Percentiles rank a stretch among this genome's conserved stretches.
Evolutionary conservation across 2,113 vertebrate genomes (phyloP).

Genomic region (Colaptes auratus): DNA sequence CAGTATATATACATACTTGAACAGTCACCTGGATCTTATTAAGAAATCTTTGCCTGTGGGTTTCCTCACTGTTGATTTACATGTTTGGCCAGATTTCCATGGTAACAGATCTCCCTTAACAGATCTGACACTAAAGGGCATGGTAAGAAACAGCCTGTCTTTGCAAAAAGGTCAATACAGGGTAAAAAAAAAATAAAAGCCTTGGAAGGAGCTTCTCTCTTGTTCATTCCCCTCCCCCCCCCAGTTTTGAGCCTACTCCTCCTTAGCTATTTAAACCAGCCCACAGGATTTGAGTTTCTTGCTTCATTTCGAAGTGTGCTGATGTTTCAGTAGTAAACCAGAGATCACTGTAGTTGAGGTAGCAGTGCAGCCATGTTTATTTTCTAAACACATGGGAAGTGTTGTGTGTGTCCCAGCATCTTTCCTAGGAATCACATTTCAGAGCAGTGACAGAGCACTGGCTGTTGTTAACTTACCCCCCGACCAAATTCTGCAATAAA

Average conservation of each 20-base stretch:
- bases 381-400: not conserved
- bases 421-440: not conserved
- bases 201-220: conserved; percentile 41
- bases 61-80: conserved; percentile 89
- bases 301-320: conserved; percentile 17
- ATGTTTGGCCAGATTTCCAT: conserved; percentile 98
- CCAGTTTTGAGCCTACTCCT: not conserved
- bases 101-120: conserved; percentile 97
- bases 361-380: not conserved
- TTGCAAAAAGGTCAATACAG: conserved; percentile 66
- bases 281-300: not conserved
- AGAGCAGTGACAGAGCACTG: not conserved
- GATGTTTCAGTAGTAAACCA: conserved; percentile 35
- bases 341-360: not conserved
- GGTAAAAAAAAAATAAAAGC: not conserved
- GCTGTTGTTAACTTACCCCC: not conserved
- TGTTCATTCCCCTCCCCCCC: not conserved
- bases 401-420: not conserved
- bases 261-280: not conserved
- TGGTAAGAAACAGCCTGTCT: conserved; percentile 85
- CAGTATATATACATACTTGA: conserved; percentile 90
- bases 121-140: conserved; percentile 92
- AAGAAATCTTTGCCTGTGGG: conserved; percentile 80
- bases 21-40: conserved; percentile 88
- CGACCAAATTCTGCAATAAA: not conserved